Evolutionary conservation across 2,888 invertebrate genomes (phyloP).

Genomic region (Aplocera efformata): DNA sequence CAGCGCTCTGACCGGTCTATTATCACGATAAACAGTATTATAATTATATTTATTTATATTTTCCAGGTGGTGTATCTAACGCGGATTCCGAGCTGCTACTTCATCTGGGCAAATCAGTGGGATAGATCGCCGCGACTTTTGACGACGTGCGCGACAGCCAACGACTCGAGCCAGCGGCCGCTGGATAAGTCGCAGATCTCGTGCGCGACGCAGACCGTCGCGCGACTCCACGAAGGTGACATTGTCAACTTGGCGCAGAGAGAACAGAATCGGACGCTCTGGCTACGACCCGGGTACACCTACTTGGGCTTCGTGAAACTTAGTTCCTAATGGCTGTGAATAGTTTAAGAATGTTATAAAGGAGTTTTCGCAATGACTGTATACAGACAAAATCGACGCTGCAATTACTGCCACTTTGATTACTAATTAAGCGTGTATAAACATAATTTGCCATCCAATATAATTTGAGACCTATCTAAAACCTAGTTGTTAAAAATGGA

Average conservation of each 20-base stretch:
- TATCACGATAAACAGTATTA: too few relatives aligned
- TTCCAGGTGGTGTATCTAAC: constrained; percentile 66
- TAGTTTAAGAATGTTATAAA: constrained; percentile 29
- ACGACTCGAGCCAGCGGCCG: constrained; percentile 50
- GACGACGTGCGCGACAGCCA: constrained; percentile 58
- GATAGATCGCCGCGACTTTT: constrained; percentile 43
- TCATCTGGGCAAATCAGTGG: constrained; percentile 53
- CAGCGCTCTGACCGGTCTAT: too few relatives aligned
- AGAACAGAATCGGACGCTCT: constrained; percentile 61
- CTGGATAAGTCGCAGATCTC: constrained; percentile 60
- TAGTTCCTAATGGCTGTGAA: constrained; percentile 67
- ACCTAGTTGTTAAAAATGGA: too few relatives aligned
- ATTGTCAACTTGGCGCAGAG: constrained; percentile 58
- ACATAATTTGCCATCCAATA: too few relatives aligned
- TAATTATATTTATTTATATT: too few relatives aligned
- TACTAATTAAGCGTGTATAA: too few relatives aligned
- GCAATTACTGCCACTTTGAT: too few relatives aligned
- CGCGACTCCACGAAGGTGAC: constrained; percentile 55
- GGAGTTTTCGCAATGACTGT: too few relatives aligned
- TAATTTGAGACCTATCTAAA: too few relatives aligned
- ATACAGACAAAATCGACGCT: too few relatives aligned
- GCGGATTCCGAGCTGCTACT: constrained; percentile 62
- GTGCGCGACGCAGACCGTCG: constrained; percentile 60
- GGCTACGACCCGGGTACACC: constrained; percentile 59
- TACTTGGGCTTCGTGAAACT: constrained; percentile 70